phyloP scores from a whole-genome alignment of 2,888 invertebrate species.

The Terebella lapidaria region DNA sequence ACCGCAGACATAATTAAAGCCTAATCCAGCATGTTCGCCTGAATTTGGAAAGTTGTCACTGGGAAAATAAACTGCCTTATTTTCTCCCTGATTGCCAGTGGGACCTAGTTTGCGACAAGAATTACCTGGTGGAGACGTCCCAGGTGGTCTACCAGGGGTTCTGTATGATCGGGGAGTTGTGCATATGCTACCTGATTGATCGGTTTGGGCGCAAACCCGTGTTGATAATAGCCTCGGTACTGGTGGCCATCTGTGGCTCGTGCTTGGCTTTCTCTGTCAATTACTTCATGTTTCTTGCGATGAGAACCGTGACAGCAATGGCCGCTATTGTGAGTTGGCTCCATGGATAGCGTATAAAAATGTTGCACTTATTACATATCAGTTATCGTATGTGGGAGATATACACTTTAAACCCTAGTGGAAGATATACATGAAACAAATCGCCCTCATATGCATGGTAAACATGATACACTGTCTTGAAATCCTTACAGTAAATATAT shows the following conservation, averaged over 20 bases:
- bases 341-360: too few species aligned
- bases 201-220: slow-evolving; percentile 15
- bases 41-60: too few species aligned
- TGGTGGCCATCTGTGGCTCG: slow-evolving; percentile 9
- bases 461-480: too few species aligned
- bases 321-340: slow-evolving; percentile 6
- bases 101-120: slow-evolving; percentile 20
- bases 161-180: slow-evolving; percentile 5
- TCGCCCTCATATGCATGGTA: too few species aligned
- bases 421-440: too few species aligned
- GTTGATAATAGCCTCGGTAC: slow-evolving; percentile 3
- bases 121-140: slow-evolving; percentile 20
- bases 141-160: slow-evolving; percentile 15
- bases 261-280: slow-evolving; percentile 11
- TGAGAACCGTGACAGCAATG: slow-evolving; percentile 10
- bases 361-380: not conserved
- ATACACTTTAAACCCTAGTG: too few species aligned
- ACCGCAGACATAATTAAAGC: too few species aligned
- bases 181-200: slow-evolving; percentile 13
- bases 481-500: too few species aligned
- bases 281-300: slow-evolving; percentile 12
- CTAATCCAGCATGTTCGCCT: too few species aligned
- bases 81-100: too few species aligned
- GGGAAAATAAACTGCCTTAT: too few species aligned
- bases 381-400: too few species aligned